Conservation (phyloP, 2,888 invertebrate genomes). For the Apotomis capreana region DNA sequence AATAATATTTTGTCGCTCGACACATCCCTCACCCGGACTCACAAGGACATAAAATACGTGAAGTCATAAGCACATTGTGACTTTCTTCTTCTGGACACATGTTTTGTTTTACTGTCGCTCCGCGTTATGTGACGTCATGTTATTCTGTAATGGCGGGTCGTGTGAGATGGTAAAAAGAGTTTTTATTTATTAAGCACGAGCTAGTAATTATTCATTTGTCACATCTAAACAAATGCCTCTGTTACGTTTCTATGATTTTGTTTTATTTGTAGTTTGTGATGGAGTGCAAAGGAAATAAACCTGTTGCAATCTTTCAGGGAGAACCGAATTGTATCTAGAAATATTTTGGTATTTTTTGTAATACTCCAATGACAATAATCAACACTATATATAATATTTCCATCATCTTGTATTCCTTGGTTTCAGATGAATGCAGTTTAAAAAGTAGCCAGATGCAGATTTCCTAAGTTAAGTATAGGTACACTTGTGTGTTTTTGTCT, state of each 20-base stretch:
- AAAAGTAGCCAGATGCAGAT: too few relatives aligned
- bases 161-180: not conserved
- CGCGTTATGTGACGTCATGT: slow-evolving; percentile 17
- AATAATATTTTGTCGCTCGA: slow-evolving; percentile 40
- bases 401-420: too few relatives aligned
- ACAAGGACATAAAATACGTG: not conserved
- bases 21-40: slow-evolving; percentile 1
- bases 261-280: slow-evolving; percentile 1
- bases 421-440: too few relatives aligned
- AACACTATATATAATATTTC: too few relatives aligned
- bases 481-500: not conserved
- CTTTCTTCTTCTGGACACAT: not conserved
- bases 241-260: slow-evolving; percentile 1
- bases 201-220: slow-evolving; percentile 10
- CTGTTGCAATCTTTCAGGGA: not conserved
- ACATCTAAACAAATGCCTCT: slow-evolving; percentile 3
- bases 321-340: not conserved
- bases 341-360: not conserved
- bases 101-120: slow-evolving; percentile 15
- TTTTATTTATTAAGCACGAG: slow-evolving; percentile 6
- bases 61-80: slow-evolving; percentile 1
- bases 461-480: too few relatives aligned
- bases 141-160: not conserved
- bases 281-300: not conserved
- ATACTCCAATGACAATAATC: not conserved